Conservation (phyloP, 2,113 vertebrate species). For the Odobenus rosmarus region DNA sequence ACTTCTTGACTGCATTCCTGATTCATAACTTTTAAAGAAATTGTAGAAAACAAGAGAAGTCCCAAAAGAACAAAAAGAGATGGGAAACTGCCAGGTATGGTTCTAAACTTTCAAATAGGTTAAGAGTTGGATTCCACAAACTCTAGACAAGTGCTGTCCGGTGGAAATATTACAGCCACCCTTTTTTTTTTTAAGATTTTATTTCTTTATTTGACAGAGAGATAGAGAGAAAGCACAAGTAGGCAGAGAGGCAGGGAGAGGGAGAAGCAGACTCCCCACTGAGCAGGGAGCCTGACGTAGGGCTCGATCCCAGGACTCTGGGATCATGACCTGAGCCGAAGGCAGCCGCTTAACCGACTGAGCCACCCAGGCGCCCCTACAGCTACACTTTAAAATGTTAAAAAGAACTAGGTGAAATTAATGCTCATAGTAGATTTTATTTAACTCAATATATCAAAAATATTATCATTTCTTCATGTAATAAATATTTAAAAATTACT, state of each 20-base stretch:
- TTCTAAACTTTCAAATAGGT: neutral
- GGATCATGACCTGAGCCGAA: no score
- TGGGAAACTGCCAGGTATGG: neutral
- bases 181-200: neutral
- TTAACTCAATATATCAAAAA: constrained; percentile 14
- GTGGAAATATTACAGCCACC: neutral
- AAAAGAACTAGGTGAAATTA: neutral
- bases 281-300: no score
- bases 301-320: no score
- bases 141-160: neutral
- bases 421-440: neutral
- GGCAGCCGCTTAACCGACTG: no score
- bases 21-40: constrained; percentile 13
- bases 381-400: neutral
- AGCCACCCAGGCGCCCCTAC: no score
- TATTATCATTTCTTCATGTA: neutral
- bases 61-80: neutral
- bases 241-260: no score
- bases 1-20: neutral
- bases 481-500: neutral
- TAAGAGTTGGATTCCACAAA: neutral
- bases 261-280: no score
- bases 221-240: no score
- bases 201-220: no score
- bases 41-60: neutral